phyloP scores from a whole-genome alignment of 92 coral and sea anemone genomes.

The Actinernus sp. region DNA sequence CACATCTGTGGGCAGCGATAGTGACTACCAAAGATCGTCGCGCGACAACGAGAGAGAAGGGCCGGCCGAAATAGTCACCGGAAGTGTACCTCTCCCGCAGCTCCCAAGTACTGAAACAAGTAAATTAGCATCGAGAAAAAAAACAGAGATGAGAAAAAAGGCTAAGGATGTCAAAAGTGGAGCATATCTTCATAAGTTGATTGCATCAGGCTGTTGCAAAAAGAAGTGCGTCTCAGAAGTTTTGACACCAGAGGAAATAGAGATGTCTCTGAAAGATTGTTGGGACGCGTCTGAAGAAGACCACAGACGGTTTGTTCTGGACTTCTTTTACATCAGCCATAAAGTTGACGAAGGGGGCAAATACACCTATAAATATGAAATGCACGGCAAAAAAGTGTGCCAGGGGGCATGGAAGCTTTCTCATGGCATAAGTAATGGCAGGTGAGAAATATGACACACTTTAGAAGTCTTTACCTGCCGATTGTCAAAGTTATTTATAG shows the following conservation, averaged over 20 bases:
- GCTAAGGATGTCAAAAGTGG: too few species aligned
- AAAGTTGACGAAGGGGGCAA: background rate
- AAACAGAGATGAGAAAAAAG: too few species aligned
- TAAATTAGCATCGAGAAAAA: too few species aligned
- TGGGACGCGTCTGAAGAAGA: conserved; percentile 1
- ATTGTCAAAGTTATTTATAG: too few species aligned
- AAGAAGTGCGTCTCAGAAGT: background rate
- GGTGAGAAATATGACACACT: too few species aligned
- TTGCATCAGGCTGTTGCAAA: background rate
- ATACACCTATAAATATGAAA: conserved; percentile 5
- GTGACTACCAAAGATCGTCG: too few species aligned
- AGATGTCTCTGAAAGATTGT: background rate
- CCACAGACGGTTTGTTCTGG: conserved; percentile 22
- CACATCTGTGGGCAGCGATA: too few species aligned
- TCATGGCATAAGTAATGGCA: conserved; percentile 44
- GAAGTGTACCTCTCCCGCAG: too few species aligned
- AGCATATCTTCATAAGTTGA: background rate
- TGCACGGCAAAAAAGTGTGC: conserved; percentile 34
- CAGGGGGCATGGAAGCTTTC: conserved; percentile 24
- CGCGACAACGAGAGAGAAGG: too few species aligned
- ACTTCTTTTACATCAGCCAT: conserved; percentile 5
- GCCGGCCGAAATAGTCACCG: too few species aligned
- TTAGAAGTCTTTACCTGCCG: too few species aligned
- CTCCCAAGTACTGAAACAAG: too few species aligned
- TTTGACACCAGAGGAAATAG: background rate